Percentiles rank a stretch among this genome's conserved stretches.
Conservation (phyloP, 2,888 invertebrate species). For the Drosophila tanythrix region DNA sequence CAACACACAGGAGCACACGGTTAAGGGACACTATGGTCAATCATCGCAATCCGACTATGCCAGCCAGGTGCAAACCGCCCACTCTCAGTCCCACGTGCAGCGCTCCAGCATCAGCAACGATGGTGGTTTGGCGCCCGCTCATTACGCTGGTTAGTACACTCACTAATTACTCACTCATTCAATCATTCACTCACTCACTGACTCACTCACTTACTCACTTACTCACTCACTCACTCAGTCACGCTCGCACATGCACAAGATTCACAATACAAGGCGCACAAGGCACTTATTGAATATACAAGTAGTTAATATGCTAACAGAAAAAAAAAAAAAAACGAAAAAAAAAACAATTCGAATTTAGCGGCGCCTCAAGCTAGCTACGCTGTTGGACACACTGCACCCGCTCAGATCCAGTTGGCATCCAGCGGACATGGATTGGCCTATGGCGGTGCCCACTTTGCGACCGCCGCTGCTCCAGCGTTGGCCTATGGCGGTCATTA, state of each 20-base stretch:
- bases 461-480: slow-evolving; percentile 51
- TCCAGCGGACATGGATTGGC: slow-evolving; percentile 52
- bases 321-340: slow-evolving; percentile 4
- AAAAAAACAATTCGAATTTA: slow-evolving; percentile 26
- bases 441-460: slow-evolving; percentile 61
- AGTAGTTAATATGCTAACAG: slow-evolving; percentile 60
- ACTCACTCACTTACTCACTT: not conserved
- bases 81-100: slow-evolving; percentile 84
- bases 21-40: slow-evolving; percentile 84
- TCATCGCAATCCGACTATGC: slow-evolving; percentile 84
- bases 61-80: slow-evolving; percentile 84
- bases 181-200: not conserved
- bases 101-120: slow-evolving; percentile 84
- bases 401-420: slow-evolving; percentile 64
- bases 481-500: slow-evolving; percentile 62
- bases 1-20: slow-evolving; percentile 84
- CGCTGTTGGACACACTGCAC: slow-evolving; percentile 71
- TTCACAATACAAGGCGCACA: slow-evolving; percentile 21
- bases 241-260: slow-evolving; percentile 16
- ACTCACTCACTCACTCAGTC: not conserved
- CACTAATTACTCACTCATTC: not conserved
- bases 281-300: slow-evolving; percentile 42
- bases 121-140: slow-evolving; percentile 81
- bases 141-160: slow-evolving; percentile 65
- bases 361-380: slow-evolving; percentile 63